Conservation (phyloP, 2,113 vertebrate species). For the Pollachius pollachius region DNA sequence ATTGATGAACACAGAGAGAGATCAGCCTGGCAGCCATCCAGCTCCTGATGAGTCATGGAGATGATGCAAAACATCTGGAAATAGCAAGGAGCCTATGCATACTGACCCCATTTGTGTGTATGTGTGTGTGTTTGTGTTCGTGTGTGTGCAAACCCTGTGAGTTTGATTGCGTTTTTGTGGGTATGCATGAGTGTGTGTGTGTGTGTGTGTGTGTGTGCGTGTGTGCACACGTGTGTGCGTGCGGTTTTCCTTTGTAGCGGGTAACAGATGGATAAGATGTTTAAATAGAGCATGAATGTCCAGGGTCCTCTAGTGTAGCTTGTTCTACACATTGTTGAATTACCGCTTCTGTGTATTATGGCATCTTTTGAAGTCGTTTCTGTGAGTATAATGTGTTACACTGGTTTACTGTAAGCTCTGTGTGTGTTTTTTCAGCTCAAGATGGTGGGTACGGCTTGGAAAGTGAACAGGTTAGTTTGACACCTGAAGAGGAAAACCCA, state of each 20-base stretch:
- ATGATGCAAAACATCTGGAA: conserved; percentile 66
- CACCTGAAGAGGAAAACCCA: conserved; percentile 76
- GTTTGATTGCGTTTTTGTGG: conserved; percentile 31
- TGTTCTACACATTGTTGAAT: too few species aligned
- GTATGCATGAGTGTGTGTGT: not conserved
- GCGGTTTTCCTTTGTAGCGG: too few species aligned
- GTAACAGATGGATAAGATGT: too few species aligned
- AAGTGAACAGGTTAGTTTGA: conserved; percentile 69
- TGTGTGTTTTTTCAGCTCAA: conserved; percentile 56
- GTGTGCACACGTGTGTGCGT: too few species aligned
- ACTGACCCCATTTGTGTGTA: conserved; percentile 15
- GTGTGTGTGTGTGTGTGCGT: not conserved
- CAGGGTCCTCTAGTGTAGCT: too few species aligned
- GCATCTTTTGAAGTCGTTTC: conserved; percentile 3
- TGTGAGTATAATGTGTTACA: conserved; percentile 36
- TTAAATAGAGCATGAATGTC: too few species aligned
- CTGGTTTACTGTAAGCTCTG: conserved; percentile 23
- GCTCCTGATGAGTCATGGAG: conserved; percentile 60
- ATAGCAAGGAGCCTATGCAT: conserved; percentile 50
- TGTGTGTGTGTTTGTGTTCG: conserved; percentile 23
- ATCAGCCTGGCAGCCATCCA: conserved; percentile 27
- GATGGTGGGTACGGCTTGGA: conserved; percentile 70
- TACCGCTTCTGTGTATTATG: too few species aligned
- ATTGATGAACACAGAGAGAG: conserved; percentile 47
- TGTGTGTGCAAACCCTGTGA: conserved; percentile 10